phyloP scores from a whole-genome alignment of 1,140 invertebrate species.

The Rhagoletis pomonella region DNA sequence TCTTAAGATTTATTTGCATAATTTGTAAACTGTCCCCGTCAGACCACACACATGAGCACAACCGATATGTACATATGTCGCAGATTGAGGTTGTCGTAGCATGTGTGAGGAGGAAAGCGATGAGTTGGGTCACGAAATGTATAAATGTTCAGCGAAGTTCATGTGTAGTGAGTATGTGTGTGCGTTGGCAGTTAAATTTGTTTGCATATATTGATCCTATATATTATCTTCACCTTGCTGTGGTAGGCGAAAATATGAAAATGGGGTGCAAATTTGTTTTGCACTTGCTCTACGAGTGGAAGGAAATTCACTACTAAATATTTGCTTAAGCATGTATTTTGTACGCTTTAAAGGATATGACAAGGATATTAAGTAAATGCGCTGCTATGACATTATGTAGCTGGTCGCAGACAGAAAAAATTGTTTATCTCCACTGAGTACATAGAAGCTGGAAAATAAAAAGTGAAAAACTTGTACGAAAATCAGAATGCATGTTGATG shows the following conservation, averaged over 20 bases:
- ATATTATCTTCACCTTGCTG: neutral
- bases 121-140: neutral
- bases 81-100: neutral
- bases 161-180: neutral
- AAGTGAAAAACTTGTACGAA: neutral
- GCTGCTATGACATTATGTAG: neutral
- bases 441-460: neutral
- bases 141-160: neutral
- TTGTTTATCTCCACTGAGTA: neutral
- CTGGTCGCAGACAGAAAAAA: neutral
- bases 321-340: neutral
- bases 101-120: neutral
- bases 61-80: neutral
- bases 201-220: neutral
- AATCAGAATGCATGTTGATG: conserved; percentile 7
- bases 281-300: neutral
- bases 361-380: conserved; percentile 39
- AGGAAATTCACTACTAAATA: neutral
- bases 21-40: conserved; percentile 34
- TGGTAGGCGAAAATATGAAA: neutral
- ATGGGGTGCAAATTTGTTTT: conserved; percentile 41
- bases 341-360: neutral
- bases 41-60: neutral
- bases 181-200: neutral
- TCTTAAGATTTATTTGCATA: conserved; percentile 40